These are phyloP conservation scores for Chamaedrilus cognettii DNA, from an alignment of 2,888 invertebrate genomes.

Conservation along the genomic window DNA sequence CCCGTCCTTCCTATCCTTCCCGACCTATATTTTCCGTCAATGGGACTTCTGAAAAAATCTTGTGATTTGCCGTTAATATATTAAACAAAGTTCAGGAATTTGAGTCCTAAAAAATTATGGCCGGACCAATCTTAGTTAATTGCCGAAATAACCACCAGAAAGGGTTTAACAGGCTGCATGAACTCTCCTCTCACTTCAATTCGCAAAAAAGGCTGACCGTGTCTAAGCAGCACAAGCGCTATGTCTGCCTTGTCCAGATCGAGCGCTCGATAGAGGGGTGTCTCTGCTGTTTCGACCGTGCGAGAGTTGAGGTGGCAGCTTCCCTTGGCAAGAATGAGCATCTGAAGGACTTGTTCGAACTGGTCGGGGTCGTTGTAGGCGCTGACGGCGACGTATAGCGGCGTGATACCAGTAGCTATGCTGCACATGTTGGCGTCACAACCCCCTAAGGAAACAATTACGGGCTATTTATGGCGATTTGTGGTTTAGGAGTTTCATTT, in stretches of 20 bases:
- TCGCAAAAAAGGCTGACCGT: conserved; percentile 29
- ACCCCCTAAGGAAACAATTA: conserved; percentile 25
- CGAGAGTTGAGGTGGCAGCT: conserved; percentile 36
- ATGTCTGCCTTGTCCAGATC: conserved; percentile 36
- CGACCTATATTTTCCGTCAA: too few species aligned
- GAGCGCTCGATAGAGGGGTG: conserved; percentile 41
- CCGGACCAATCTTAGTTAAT: too few species aligned
- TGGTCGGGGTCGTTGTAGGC: conserved; percentile 22
- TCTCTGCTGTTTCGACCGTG: conserved; percentile 40
- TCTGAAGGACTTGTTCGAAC: conserved; percentile 34
- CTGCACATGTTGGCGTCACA: conserved; percentile 40
- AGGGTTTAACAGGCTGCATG: too few species aligned
- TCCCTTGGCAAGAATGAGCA: conserved; percentile 28
- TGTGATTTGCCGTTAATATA: too few species aligned
- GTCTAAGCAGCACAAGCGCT: conserved; percentile 35
- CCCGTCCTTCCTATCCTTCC: too few species aligned
- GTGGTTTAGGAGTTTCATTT: too few species aligned
- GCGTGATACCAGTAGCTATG: conserved; percentile 32
- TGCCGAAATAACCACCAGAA: too few species aligned
- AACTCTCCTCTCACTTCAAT: too few species aligned
- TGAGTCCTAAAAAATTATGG: too few species aligned
- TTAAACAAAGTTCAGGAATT: too few species aligned
- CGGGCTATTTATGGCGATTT: neutral
- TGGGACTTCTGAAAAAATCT: too few species aligned
- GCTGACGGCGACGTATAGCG: conserved; percentile 40